A percentile compares a stretch with the other conserved stretches of the same genome.
phyloP scores from a whole-genome alignment of 2,888 invertebrate species.

The Ophion ventricosus region DNA sequence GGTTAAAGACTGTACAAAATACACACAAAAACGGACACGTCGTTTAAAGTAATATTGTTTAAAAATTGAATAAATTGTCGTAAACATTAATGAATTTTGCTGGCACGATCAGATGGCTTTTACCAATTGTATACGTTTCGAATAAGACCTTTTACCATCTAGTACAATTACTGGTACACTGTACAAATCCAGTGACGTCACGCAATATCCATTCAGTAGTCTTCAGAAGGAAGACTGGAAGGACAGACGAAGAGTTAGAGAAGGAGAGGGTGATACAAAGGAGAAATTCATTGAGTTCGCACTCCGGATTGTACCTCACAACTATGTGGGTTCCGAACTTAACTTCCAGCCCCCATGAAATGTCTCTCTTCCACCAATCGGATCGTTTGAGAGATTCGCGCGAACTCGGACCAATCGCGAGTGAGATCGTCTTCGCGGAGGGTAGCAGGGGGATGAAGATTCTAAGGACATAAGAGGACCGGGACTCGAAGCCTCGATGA shows the following conservation, averaged over 20 bases:
- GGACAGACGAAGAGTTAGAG: not conserved
- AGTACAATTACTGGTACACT: not conserved
- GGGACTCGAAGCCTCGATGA: conserved; percentile 71
- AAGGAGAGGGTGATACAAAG: conserved; percentile 38
- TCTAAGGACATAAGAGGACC: conserved; percentile 79
- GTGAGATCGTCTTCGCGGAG: conserved; percentile 72
- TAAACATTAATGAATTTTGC: too few relatives aligned
- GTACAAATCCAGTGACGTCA: conserved; percentile 73
- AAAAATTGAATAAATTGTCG: too few relatives aligned
- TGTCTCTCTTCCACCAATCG: conserved; percentile 77
- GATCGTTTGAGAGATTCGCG: conserved; percentile 60
- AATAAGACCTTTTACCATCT: not conserved
- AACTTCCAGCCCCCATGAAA: conserved; percentile 71
- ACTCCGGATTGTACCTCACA: conserved; percentile 43
- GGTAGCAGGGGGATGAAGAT: conserved; percentile 72
- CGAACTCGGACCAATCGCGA: conserved; percentile 76
- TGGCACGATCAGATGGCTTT: not conserved
- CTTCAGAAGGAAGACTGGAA: conserved; percentile 2
- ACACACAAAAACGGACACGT: too few relatives aligned
- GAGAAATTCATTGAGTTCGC: conserved; percentile 52
- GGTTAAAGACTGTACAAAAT: too few relatives aligned
- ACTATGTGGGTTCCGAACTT: conserved; percentile 42
- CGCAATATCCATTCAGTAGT: conserved; percentile 71
- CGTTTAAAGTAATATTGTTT: too few relatives aligned
- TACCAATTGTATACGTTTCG: not conserved